These are phyloP conservation scores for Megaceryle maxima DNA, from an alignment of 2,113 vertebrate species.

Conservation along the genomic window DNA sequence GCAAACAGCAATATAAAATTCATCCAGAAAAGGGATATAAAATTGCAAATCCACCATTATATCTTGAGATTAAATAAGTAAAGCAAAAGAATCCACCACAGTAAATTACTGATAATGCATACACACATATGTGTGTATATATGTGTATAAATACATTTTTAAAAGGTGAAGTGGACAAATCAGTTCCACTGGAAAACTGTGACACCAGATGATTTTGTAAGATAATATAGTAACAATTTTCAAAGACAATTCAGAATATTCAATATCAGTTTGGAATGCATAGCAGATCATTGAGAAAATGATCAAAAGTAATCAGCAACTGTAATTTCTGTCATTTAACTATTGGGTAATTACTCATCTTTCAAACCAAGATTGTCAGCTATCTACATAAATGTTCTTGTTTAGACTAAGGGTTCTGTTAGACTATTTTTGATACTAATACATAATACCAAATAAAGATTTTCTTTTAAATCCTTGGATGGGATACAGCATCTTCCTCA, in stretches of 20 bases:
- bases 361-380: neutral
- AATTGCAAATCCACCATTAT: neutral
- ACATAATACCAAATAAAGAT: accelerated
- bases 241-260: neutral
- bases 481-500: neutral
- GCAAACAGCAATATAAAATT: neutral
- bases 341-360: neutral
- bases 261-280: neutral
- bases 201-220: neutral
- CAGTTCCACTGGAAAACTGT: neutral
- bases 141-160: neutral
- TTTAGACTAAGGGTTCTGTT: neutral
- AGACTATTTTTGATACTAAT: neutral
- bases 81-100: neutral
- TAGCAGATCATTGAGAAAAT: neutral
- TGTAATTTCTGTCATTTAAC: neutral
- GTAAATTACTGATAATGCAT: neutral
- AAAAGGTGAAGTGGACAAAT: neutral
- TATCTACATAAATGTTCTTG: neutral
- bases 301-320: neutral
- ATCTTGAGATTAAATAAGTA: neutral
- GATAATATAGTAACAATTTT: neutral
- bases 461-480: neutral
- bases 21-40: neutral
- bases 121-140: neutral